Conservation (phyloP, 2,113 vertebrate species). For the Empidonax alnorum region DNA sequence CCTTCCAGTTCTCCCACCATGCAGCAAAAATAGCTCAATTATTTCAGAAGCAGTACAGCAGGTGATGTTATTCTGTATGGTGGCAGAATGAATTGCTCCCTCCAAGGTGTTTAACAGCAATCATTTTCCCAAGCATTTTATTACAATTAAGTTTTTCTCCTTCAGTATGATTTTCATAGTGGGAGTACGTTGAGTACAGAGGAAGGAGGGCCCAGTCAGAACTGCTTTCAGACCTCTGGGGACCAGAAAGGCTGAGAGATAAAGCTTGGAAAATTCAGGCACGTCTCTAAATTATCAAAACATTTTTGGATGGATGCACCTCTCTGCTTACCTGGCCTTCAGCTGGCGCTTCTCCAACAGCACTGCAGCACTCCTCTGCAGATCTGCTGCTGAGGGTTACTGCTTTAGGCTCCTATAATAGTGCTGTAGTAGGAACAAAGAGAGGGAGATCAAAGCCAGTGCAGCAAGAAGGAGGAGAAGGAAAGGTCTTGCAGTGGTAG, state of each 20-base stretch:
- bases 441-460: not conserved
- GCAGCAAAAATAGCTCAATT: conserved; percentile 15
- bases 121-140: conserved; percentile 21
- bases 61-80: not conserved
- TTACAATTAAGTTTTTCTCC: not conserved
- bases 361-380: not conserved
- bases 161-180: conserved; percentile 27
- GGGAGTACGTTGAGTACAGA: not conserved
- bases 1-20: conserved; percentile 21
- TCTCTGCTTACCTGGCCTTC: not conserved
- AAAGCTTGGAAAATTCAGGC: not conserved
- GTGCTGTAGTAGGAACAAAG: not conserved
- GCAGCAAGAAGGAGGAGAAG: not conserved
- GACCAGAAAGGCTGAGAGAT: not conserved
- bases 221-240: not conserved
- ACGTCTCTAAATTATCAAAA: not conserved
- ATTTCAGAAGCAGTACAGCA: conserved; percentile 26
- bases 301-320: not conserved
- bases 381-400: not conserved
- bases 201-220: not conserved
- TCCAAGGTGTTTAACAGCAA: conserved; percentile 16
- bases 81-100: conserved; percentile 7
- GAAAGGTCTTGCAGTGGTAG: not conserved
- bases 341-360: not conserved
- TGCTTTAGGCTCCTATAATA: not conserved